These are phyloP conservation scores for Phycodurus eques DNA, from an alignment of 2,113 vertebrate genomes.

Conservation along the genomic window DNA sequence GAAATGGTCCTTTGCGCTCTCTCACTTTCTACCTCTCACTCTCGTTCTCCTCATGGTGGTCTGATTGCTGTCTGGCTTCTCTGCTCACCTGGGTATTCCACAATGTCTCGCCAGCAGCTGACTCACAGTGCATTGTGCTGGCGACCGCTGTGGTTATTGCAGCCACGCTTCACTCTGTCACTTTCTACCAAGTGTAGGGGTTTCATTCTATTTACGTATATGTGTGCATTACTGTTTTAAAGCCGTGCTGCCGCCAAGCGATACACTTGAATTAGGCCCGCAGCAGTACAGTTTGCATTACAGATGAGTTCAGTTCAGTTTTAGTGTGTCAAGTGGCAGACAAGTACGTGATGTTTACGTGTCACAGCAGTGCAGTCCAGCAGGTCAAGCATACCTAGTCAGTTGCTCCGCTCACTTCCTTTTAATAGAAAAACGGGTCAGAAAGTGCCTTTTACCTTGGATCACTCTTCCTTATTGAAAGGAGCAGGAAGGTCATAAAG, in stretches of 20 bases:
- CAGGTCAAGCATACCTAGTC: constrained; percentile 41
- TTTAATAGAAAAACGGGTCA: constrained; percentile 53
- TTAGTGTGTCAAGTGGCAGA: neutral
- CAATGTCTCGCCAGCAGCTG: constrained; percentile 56
- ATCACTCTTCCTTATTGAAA: constrained; percentile 40
- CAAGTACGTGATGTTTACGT: constrained; percentile 17
- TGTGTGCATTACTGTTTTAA: constrained; percentile 1
- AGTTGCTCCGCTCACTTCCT: constrained; percentile 42
- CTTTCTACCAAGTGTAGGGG: constrained; percentile 22
- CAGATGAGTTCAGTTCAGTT: neutral
- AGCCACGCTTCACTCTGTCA: constrained; percentile 47
- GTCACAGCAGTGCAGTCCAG: constrained; percentile 10
- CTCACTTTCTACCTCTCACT: constrained; percentile 18
- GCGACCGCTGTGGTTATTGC: constrained; percentile 70
- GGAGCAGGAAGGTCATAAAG: constrained; percentile 39
- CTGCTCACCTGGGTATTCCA: constrained; percentile 67
- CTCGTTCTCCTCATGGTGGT: constrained; percentile 44
- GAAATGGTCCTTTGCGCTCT: constrained; percentile 66
- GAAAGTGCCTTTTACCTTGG: constrained; percentile 45
- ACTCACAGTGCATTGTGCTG: constrained; percentile 59
- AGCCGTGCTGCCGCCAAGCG: neutral
- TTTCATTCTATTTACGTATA: neutral
- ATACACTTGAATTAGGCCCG: neutral
- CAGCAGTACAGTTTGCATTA: neutral
- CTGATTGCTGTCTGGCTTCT: constrained; percentile 71